Base-by-base conservation (phyloP, 1,140 invertebrate species). In the Hermetia illucens region DNA sequence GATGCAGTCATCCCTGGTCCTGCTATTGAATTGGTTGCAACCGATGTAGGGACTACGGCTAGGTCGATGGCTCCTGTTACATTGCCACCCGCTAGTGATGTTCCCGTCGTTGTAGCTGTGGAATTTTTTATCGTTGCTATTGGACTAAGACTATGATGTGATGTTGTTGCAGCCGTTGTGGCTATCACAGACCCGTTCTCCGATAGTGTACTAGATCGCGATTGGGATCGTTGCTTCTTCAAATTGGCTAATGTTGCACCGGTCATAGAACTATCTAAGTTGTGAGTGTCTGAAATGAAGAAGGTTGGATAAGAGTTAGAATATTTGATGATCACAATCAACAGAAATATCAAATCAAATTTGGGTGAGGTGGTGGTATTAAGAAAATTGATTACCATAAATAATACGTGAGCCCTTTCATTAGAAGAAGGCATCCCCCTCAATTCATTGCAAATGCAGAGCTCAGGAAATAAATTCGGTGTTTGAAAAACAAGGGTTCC, bases 141-240 rank as follows among this genome's bases (percentile, higher is more conserved):
- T 29, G 9, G n/a, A 10, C 8, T 12, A 39, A 16, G 13, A 9
- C 9, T 52, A 31, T 44, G 43, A 24, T 43, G n/a, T n/a, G n/a
- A n/a, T n/a, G 36, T 17, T 32, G n/a, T 33, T 19, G 17, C n/a
- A n/a, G 9, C 45, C 47, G 49, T 52, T 55, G 53, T 52, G 51
- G 55, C 55, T 48, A 52, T 55, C 22, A 60, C 51, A 39, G 56
- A 57, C 52, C 55, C 56, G 54, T 59, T 59, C 44, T 58, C 48
- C 47, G 34, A 21, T 31, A 25, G 10, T 8, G 65, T 68, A 47
- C 74, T 74, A 40, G 77, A 78, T 44, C 84, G 67, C 50, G 79
- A 85, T 45, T 86, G 78, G 9, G 84, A 74, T 41, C 87, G 69
- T 55, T 90, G 84, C 53, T 89, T 89, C 64, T 92, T 92, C 52